Conservation (phyloP, 2,113 vertebrate species). For the Numida meleagris region DNA sequence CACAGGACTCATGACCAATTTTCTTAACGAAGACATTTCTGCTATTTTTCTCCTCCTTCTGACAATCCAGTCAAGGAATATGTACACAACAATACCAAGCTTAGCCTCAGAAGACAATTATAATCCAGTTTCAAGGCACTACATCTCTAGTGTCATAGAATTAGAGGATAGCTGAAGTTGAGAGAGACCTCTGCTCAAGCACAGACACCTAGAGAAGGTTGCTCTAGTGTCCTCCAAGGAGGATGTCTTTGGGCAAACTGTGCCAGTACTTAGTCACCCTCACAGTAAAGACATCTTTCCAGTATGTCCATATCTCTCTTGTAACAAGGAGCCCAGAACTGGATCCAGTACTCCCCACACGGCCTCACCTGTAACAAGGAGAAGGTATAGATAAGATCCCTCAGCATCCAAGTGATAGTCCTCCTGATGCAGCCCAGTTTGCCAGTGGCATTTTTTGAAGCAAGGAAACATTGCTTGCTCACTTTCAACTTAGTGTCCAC, state of each 20-base stretch:
- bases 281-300: neutral
- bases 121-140: neutral
- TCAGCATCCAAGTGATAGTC: neutral
- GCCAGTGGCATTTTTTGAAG: neutral
- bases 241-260: neutral
- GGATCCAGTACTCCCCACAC: neutral
- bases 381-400: neutral
- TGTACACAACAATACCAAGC: neutral
- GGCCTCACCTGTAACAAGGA: neutral
- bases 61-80: neutral
- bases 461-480: neutral
- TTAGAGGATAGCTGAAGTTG: neutral
- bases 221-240: neutral
- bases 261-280: neutral
- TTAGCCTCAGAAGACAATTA: neutral
- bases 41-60: neutral
- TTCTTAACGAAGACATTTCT: neutral
- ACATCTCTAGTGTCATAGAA: neutral
- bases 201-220: neutral
- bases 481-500: neutral
- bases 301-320: neutral
- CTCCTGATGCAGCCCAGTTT: neutral
- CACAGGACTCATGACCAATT: neutral
- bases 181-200: neutral
- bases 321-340: neutral